Conservation (phyloP, 2,113 vertebrate genomes). For the Ophiodon elongatus region DNA sequence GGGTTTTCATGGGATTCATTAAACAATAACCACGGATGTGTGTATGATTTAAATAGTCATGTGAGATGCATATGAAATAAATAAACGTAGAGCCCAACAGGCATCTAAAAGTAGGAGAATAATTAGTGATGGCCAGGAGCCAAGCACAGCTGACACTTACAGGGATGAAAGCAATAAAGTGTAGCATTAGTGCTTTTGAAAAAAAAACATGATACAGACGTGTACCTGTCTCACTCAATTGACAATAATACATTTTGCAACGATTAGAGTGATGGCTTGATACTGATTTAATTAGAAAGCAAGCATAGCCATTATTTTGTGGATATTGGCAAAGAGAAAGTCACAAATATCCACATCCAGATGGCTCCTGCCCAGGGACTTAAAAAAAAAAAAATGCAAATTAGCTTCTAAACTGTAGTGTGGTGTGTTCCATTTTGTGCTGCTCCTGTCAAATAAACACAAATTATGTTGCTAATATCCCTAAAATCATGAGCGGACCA, state of each 20-base stretch:
- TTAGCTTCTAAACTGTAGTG: slow-evolving; percentile 40
- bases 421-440: slow-evolving; percentile 38
- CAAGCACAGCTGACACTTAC: background rate
- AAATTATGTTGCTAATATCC: slow-evolving; percentile 57
- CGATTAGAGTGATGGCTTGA: slow-evolving; percentile 15
- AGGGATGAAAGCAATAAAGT: background rate
- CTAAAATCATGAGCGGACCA: slow-evolving; percentile 57
- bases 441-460: slow-evolving; percentile 66
- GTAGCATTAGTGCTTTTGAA: background rate
- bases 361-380: slow-evolving; percentile 59
- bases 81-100: slow-evolving; percentile 8
- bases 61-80: slow-evolving; percentile 42
- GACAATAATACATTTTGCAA: slow-evolving; percentile 35
- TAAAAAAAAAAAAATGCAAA: slow-evolving; percentile 36
- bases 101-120: slow-evolving; percentile 8
- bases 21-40: slow-evolving; percentile 51
- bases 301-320: slow-evolving; percentile 35
- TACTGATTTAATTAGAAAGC: slow-evolving; percentile 64
- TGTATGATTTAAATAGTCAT: slow-evolving; percentile 43
- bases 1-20: slow-evolving; percentile 59
- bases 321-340: slow-evolving; percentile 60
- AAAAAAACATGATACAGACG: slow-evolving; percentile 9
- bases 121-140: slow-evolving; percentile 23
- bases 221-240: slow-evolving; percentile 37
- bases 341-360: slow-evolving; percentile 59